Base-by-base conservation (phyloP, 1,140 invertebrate genomes). In the Heterodera schachtii region DNA sequence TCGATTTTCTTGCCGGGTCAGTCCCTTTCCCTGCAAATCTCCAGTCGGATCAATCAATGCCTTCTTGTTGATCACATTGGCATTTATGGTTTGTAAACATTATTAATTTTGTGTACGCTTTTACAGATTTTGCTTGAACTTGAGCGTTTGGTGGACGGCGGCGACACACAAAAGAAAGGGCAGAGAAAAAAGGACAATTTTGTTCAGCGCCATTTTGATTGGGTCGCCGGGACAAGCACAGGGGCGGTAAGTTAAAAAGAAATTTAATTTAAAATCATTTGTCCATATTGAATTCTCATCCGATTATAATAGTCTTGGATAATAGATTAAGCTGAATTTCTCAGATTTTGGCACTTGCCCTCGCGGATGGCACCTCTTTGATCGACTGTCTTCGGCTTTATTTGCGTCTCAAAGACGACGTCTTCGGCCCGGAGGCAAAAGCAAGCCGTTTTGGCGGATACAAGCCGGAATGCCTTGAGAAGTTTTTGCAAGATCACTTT, bases 181-280 rank as follows among this genome's bases (percentile, higher is more conserved):
- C 21, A 44, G 16, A 13, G 16, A 19, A 19, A 64, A 77, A 73
- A 49, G 47, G 16, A 7, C 16, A 46, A 49, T 67, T 78, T 78
- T 69, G 77, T 86, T 93, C 46, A 91, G 94, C 7, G 94, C 46
- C 49, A 94, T 87, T 98, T 98, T 90, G 96, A 98, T 90, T 98
- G 96, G 96, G 93, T 98, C 41, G 94, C 95, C 5, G 97, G 97
- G 3, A 98, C 97, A 2, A 97, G 95, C 81, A 98, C 96, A 1
- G 96, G 96, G 2, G 96, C 95, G 0, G 77, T 78, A n/a, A 13
- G 74, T 76, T 75, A 52, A 52, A 52, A 52, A 8, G 49, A 52
- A 52, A 52, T 8, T 52, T 52, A 52, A 52, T 52, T 52, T 52
- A 8, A 6, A 52, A 8, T 11, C 49, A 52, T 52, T 52, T 6